Evolutionary conservation across 2,888 invertebrate genomes (phyloP).

Genomic region (Automeris io): DNA sequence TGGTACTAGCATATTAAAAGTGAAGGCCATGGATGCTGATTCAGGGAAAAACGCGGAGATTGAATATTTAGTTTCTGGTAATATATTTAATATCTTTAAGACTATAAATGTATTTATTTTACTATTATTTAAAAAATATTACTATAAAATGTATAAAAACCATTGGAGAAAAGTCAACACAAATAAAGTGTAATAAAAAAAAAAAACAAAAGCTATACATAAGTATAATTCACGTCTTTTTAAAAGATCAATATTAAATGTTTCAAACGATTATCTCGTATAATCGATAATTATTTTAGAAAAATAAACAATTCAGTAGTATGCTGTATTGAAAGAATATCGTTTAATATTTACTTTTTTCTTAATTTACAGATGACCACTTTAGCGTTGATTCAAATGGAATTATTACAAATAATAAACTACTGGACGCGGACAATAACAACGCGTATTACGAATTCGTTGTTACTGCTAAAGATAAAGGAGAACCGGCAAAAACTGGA

Average conservation of each 20-base stretch:
- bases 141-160: no score
- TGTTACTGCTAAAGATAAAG: slow-evolving; percentile 96
- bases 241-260: no score
- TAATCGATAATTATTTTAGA: no score
- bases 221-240: no score
- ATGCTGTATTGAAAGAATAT: no score
- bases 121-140: no score
- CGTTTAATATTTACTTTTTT: slow-evolving; percentile 3
- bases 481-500: slow-evolving; percentile 94
- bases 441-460: slow-evolving; percentile 97
- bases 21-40: slow-evolving; percentile 96
- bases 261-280: no score
- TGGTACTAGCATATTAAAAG: slow-evolving; percentile 94
- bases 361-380: slow-evolving; percentile 85
- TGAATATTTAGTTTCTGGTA: slow-evolving; percentile 87
- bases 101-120: no score
- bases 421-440: slow-evolving; percentile 96
- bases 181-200: no score
- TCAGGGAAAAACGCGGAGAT: slow-evolving; percentile 97
- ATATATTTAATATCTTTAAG: slow-evolving; percentile 5
- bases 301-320: no score
- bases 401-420: slow-evolving; percentile 94
- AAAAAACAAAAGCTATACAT: no score
- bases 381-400: slow-evolving; percentile 96
- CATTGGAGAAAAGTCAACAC: no score